These are phyloP conservation scores for Eupithecia insigniata DNA, from an alignment of 2,888 invertebrate genomes.

Conservation along the genomic window DNA sequence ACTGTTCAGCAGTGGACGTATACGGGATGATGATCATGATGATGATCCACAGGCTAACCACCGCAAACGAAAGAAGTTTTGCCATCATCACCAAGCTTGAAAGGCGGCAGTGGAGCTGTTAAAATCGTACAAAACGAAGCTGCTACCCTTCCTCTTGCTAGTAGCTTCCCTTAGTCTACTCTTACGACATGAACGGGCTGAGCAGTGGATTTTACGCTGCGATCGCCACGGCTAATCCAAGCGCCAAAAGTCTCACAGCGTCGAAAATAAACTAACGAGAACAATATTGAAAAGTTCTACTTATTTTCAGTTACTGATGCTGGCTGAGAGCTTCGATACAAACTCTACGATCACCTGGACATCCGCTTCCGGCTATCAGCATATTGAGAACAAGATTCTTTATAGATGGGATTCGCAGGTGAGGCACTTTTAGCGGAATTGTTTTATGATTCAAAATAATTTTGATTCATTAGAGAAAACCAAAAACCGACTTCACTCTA, in stretches of 20 bases:
- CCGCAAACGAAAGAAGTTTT: too few species aligned
- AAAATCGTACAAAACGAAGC: too few species aligned
- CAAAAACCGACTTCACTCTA: too few species aligned
- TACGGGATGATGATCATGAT: too few species aligned
- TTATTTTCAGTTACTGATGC: constrained; percentile 56
- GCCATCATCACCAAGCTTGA: too few species aligned
- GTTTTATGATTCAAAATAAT: not conserved
- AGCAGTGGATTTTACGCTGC: too few species aligned
- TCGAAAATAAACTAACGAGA: not conserved
- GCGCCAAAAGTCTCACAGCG: not conserved
- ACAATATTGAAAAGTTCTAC: not conserved
- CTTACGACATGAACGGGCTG: not conserved
- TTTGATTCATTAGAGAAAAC: too few species aligned
- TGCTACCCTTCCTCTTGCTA: too few species aligned
- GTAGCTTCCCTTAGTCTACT: too few species aligned
- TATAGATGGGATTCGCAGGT: constrained; percentile 69
- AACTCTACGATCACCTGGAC: constrained; percentile 86
- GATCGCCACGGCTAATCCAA: not conserved
- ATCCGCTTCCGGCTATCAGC: constrained; percentile 63
- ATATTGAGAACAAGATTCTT: constrained; percentile 83
- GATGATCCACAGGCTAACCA: too few species aligned
- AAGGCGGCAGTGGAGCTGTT: too few species aligned
- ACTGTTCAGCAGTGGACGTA: too few species aligned
- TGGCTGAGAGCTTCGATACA: constrained; percentile 74
- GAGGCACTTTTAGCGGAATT: not conserved